Evolutionary conservation across 2,113 vertebrate species (phyloP), one percentile per base, ranked within the genome.

Genomic region (Notarius quadriscutis): DNA sequence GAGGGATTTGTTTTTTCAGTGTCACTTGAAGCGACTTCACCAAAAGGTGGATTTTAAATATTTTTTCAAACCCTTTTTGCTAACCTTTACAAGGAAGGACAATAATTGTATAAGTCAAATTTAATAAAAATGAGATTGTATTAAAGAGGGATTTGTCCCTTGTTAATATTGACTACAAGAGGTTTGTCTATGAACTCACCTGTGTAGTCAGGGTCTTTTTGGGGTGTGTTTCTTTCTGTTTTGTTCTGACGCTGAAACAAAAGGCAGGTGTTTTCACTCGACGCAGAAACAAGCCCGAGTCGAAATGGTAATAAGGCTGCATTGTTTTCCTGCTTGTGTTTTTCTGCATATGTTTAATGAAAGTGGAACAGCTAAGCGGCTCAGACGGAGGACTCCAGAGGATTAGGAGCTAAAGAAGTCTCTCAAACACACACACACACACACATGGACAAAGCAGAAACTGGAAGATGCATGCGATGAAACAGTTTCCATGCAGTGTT

Each of bases 371-470:
- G 85, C 84, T 83, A 85, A 84, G 87, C 78, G 60, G 81, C 89
- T 86, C 84, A 65, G 82, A 83, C 34, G 17, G 58, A 34, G 62
- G 63, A 75, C 86, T 88, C 85, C 53, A 72, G 85, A 75, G 85
- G 87, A 90, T 88, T 87, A 90, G 84, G 62, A 85, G 85, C 86
- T 84, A 84, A 90, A 88, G 89, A 74, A 81, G 71, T 53, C 83
- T 81, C 75, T 65, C 71, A 86, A n/a, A 86, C 71, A 83, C 72
- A 34, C 63, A 86, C 7, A 57, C 86, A 86, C 84, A 41, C 78
- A 50, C 50, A 20, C 30, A 25, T 87, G 79, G 65, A 41, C 79
- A 51, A 30, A 30, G 17, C 50, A 50, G 80, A 69, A 53, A 87
- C 53, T 51, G 79, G 41, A 58, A 63, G 69, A 83, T 69, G 41